Evolutionary conservation across 2,797 vertebrate genomes (phyloP).

Genomic region (Neoniphon sammara): DNA sequence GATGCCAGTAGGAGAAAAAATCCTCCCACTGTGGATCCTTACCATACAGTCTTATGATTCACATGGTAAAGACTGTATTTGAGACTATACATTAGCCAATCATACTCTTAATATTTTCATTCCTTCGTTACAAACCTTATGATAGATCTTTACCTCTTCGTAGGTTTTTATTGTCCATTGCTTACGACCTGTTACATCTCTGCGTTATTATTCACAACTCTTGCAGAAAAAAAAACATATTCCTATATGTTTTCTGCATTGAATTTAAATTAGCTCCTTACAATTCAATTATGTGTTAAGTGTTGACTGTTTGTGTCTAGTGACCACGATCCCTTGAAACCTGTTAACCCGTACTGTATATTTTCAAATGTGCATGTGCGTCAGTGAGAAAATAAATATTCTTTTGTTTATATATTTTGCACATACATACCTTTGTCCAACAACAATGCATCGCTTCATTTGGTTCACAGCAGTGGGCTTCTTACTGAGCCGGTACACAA

Average conservation of each 20-base stretch:
- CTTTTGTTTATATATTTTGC: slow-evolving; percentile 7
- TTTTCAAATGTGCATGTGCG: not conserved
- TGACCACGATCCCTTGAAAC: not conserved
- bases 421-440: slow-evolving; percentile 23
- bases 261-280: too few relatives aligned
- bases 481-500: slow-evolving; percentile 19
- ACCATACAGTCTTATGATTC: not conserved
- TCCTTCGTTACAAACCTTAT: too few relatives aligned
- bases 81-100: not conserved
- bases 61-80: not conserved
- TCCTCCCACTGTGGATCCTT: not conserved
- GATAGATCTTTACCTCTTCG: too few relatives aligned
- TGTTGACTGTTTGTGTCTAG: too few relatives aligned
- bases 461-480: slow-evolving; percentile 21
- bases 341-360: too few relatives aligned
- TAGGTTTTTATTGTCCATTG: too few relatives aligned
- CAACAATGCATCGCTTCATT: slow-evolving; percentile 32
- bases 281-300: too few relatives aligned
- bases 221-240: too few relatives aligned
- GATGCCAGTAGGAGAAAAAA: not conserved
- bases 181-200: too few relatives aligned
- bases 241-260: too few relatives aligned
- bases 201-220: too few relatives aligned
- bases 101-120: too few relatives aligned
- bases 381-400: not conserved